These are phyloP conservation scores for Plutomurus gul DNA, from an alignment of 1,140 invertebrate genomes.

Conservation along the genomic window DNA sequence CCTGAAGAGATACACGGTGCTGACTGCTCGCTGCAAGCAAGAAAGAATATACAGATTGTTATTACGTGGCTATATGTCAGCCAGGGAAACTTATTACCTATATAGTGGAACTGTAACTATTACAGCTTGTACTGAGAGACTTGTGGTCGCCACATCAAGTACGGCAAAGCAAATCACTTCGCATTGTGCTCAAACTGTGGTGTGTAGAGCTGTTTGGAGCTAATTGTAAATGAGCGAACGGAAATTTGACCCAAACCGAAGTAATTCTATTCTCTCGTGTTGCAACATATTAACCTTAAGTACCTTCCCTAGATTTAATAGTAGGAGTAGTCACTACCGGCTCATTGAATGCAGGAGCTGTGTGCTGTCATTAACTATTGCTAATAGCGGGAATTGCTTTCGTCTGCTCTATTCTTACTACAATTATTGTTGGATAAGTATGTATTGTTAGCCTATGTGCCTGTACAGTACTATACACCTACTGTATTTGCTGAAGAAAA, in stretches of 20 bases:
- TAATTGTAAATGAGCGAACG: constrained; percentile 14
- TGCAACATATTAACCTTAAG: constrained; percentile 21
- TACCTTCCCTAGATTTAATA: not conserved
- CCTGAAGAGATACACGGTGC: too few species aligned
- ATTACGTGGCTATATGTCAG: not conserved
- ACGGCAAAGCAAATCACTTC: not conserved
- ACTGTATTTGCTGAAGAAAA: too few species aligned
- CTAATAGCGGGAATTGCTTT: too few species aligned
- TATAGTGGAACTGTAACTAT: not conserved
- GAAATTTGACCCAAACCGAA: constrained; percentile 27
- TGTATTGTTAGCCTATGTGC: too few species aligned
- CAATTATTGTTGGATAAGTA: too few species aligned
- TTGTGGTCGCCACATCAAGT: constrained; percentile 6
- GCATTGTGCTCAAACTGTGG: not conserved
- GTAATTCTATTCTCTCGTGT: constrained; percentile 16
- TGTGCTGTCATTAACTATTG: not conserved
- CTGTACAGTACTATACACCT: too few species aligned
- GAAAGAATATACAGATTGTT: too few species aligned
- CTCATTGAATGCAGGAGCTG: not conserved
- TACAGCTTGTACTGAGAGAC: not conserved
- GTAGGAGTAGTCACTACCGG: not conserved
- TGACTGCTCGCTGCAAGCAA: too few species aligned
- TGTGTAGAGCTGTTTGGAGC: constrained; percentile 9
- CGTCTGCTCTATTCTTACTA: too few species aligned
- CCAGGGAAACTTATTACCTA: constrained; percentile 9